A percentile compares a stretch with the other conserved stretches of the same genome.
Conservation (phyloP, 1,140 invertebrate species). For the Sipha flava region DNA sequence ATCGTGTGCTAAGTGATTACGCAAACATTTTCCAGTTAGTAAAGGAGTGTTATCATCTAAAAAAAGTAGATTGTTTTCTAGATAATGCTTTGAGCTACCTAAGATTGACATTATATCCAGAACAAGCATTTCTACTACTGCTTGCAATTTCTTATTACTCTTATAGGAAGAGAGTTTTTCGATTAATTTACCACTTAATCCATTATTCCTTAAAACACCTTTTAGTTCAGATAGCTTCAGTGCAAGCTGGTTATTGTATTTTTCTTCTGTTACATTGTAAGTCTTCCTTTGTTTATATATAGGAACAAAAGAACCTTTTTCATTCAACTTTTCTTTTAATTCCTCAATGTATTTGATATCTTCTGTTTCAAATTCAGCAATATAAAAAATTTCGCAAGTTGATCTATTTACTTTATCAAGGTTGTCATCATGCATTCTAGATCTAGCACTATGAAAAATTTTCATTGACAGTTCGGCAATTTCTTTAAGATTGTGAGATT, state of each 20-base stretch:
- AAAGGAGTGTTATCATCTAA: constrained; percentile 15
- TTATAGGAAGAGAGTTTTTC: neutral
- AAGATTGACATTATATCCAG: constrained; percentile 28
- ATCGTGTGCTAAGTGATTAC: constrained; percentile 30
- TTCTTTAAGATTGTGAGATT: neutral
- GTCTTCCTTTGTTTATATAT: neutral
- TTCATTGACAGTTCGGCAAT: neutral
- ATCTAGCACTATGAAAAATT: neutral
- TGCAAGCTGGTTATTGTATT: neutral
- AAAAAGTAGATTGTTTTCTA: constrained; percentile 24
- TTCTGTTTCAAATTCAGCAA: neutral
- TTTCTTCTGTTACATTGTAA: neutral
- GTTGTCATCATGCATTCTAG: neutral
- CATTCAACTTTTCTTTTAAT: neutral
- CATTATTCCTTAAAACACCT: neutral
- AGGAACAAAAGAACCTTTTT: neutral
- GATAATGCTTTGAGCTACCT: neutral
- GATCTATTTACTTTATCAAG: neutral
- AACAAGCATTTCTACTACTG: constrained; percentile 28
- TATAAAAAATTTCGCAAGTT: neutral
- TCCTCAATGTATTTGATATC: neutral
- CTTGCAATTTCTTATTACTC: constrained; percentile 4
- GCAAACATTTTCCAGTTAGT: constrained; percentile 21
- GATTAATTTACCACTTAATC: neutral
- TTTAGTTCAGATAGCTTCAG: neutral